A percentile compares a stretch with the other conserved stretches of the same genome.
Evolutionary conservation across 1,140 invertebrate species (phyloP).

Genomic region (Drosophila nigrodunni): DNA sequence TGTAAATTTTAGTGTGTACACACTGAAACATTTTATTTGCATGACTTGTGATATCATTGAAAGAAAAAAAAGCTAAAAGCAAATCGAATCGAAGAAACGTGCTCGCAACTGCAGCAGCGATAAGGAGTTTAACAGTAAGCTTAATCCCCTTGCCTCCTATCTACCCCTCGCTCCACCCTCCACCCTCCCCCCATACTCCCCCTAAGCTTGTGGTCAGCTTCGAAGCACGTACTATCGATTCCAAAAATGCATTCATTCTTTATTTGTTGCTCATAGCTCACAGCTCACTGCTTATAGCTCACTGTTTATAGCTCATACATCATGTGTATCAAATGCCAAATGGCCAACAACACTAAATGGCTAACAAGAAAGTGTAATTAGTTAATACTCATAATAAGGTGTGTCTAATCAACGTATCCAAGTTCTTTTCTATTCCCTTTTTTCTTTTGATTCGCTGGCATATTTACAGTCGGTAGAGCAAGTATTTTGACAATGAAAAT

Average conservation of each 20-base stretch:
- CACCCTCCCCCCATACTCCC: background rate
- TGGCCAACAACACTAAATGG: constrained; percentile 57
- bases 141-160: background rate
- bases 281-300: constrained; percentile 36
- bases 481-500: background rate
- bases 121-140: constrained; percentile 34
- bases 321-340: constrained; percentile 61
- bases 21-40: constrained; percentile 34
- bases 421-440: background rate
- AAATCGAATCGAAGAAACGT: constrained; percentile 51
- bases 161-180: background rate
- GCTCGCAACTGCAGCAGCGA: constrained; percentile 24
- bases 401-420: constrained; percentile 40
- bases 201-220: constrained; percentile 3
- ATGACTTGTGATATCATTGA: constrained; percentile 44
- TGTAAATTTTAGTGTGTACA: constrained; percentile 34
- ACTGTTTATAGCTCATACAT: constrained; percentile 40
- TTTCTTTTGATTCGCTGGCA: background rate
- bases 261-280: constrained; percentile 27
- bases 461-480: background rate
- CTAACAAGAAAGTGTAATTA: constrained; percentile 79
- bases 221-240: constrained; percentile 74
- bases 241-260: constrained; percentile 72
- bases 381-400: constrained; percentile 73
- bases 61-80: constrained; percentile 12